These are phyloP conservation scores for Drosophila imparisetae DNA, from an alignment of 2,888 invertebrate species.

Conservation along the genomic window DNA sequence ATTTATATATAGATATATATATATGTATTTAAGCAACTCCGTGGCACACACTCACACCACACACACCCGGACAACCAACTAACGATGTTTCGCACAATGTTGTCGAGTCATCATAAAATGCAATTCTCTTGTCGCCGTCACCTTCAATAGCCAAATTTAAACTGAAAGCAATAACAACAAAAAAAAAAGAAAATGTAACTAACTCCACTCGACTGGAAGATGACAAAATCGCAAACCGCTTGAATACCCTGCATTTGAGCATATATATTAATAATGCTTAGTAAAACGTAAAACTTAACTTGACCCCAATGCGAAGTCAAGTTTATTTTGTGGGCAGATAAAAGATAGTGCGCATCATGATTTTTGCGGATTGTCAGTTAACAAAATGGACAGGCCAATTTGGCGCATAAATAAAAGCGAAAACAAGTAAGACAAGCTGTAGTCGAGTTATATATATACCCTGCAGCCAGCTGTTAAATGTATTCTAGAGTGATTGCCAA, in stretches of 20 bases:
- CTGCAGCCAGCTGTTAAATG: not conserved
- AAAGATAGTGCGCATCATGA: constrained; percentile 6
- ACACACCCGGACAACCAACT: constrained; percentile 13
- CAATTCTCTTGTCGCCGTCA: constrained; percentile 64
- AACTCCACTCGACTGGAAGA: not conserved
- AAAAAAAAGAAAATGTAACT: constrained; percentile 22
- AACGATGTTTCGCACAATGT: constrained; percentile 50
- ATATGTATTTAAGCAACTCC: constrained; percentile 2
- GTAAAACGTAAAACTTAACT: constrained; percentile 43
- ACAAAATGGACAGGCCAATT: constrained; percentile 26
- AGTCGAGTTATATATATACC: not conserved
- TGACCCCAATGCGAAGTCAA: constrained; percentile 61
- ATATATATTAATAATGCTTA: not conserved
- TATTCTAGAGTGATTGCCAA: not conserved
- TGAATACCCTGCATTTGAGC: not conserved
- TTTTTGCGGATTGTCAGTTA: constrained; percentile 27
- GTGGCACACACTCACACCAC: not conserved
- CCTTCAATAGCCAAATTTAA: constrained; percentile 69
- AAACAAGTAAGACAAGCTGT: not conserved
- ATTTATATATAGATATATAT: not conserved
- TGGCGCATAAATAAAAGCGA: constrained; percentile 29
- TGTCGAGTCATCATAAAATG: constrained; percentile 68
- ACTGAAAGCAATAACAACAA: constrained; percentile 51
- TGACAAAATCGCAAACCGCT: constrained; percentile 1
- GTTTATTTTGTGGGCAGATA: constrained; percentile 35